A percentile compares a stretch with the other conserved stretches of the same genome.
These are phyloP conservation scores for Julus scanicus DNA, from an alignment of 2,888 invertebrate genomes.

Conservation along the genomic window DNA sequence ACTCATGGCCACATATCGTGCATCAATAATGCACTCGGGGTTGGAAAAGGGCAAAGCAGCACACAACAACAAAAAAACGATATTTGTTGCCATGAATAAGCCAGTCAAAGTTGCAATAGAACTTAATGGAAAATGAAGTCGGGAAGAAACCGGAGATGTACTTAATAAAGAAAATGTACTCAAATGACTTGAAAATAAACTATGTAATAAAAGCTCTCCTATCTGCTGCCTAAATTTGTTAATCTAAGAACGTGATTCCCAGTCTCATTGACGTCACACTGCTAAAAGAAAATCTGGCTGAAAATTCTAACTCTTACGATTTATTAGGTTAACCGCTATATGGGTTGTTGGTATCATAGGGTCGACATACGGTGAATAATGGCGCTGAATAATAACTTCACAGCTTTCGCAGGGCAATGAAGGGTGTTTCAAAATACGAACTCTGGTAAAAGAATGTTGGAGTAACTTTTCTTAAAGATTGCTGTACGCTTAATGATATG, in stretches of 20 bases:
- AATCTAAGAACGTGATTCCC: not conserved
- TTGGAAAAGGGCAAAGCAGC: not conserved
- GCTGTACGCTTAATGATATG: no score
- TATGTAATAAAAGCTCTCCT: not conserved
- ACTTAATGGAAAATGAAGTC: not conserved
- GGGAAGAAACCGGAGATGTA: constrained; percentile 1
- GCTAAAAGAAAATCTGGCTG: no score
- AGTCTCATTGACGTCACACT: no score
- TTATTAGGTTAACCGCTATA: no score
- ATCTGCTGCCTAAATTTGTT: not conserved
- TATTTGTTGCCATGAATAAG: not conserved
- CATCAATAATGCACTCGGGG: constrained; percentile 42
- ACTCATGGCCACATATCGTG: constrained; percentile 38
- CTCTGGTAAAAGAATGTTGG: no score
- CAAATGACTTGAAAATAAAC: not conserved
- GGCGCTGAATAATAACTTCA: no score
- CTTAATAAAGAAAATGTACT: constrained; percentile 35
- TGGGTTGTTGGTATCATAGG: no score
- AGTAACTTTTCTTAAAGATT: no score
- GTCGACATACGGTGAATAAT: no score
- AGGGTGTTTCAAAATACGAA: no score
- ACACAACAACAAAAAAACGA: not conserved
- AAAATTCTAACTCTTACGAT: no score
- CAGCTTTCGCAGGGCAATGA: no score
- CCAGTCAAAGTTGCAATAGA: not conserved